Percentiles rank a stretch among this genome's conserved stretches.
These are phyloP conservation scores for Orthonyx spaldingii DNA, from an alignment of 2,113 vertebrate genomes.

Conservation along the genomic window DNA sequence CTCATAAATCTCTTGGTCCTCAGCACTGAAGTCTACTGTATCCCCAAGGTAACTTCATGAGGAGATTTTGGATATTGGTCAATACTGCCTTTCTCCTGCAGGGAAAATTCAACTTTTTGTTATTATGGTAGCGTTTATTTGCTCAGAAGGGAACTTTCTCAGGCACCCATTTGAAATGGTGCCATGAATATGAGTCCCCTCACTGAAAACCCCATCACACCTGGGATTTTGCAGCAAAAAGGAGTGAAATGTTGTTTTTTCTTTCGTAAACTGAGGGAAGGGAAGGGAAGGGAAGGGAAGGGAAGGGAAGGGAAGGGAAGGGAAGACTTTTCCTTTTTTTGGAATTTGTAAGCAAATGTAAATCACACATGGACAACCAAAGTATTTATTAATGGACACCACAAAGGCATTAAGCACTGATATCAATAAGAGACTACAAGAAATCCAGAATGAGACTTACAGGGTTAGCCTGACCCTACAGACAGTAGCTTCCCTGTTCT, in stretches of 20 bases:
- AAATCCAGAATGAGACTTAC: neutral
- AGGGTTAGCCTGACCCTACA: neutral
- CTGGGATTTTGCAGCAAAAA: neutral
- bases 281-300: too few species aligned
- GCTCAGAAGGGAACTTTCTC: neutral
- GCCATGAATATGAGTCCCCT: neutral
- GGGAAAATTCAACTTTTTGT: neutral
- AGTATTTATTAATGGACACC: neutral
- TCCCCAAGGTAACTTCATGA: neutral
- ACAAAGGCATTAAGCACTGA: neutral
- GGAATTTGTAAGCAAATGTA: neutral
- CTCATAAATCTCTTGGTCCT: neutral
- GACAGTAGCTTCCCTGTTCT: accelerated
- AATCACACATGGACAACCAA: neutral
- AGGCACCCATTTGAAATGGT: neutral
- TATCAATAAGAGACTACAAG: neutral
- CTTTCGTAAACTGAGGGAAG: neutral
- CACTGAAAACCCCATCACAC: neutral
- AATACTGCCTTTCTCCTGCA: neutral
- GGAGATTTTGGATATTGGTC: neutral
- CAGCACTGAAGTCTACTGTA: neutral
- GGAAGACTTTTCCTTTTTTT: neutral
- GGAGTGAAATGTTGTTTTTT: neutral
- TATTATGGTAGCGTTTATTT: neutral
- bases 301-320: neutral